phyloP scores from a whole-genome alignment of 2,113 vertebrate genomes.

The Climacteris rufus region DNA sequence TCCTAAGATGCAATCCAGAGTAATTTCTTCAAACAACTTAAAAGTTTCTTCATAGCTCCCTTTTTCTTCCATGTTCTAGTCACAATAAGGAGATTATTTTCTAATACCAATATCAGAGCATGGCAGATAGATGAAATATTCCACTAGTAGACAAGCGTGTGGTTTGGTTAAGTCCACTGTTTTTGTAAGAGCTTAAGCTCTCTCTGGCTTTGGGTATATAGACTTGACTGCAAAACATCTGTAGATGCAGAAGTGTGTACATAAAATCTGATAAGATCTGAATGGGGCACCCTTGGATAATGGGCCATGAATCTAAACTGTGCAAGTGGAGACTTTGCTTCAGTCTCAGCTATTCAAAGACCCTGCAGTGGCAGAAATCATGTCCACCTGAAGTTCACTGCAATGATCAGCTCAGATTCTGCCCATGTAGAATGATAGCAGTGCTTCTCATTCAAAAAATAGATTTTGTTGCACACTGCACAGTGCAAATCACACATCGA shows the following conservation, averaged over 20 bases:
- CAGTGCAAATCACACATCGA: background rate
- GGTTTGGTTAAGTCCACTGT: background rate
- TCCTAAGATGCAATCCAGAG: background rate
- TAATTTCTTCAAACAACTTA: background rate
- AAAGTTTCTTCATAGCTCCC: background rate
- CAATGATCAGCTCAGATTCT: background rate
- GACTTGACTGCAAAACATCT: background rate
- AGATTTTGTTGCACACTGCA: background rate
- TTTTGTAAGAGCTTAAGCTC: background rate
- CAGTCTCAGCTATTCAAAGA: background rate
- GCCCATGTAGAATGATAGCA: background rate
- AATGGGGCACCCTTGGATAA: background rate
- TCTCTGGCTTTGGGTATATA: background rate
- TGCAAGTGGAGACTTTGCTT: background rate
- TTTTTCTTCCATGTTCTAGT: background rate
- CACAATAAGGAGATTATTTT: background rate
- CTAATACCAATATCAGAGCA: background rate
- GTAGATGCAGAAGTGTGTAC: background rate
- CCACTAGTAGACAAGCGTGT: background rate
- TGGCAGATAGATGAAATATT: background rate
- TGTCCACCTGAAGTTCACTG: background rate
- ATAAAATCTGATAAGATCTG: background rate
- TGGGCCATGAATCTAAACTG: background rate
- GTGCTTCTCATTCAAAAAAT: fast-evolving
- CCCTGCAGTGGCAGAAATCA: background rate